Evolutionary conservation across 1,140 invertebrate species (phyloP), one percentile per base, ranked within the genome.

Genomic region (Tenebrio molitor): DNA sequence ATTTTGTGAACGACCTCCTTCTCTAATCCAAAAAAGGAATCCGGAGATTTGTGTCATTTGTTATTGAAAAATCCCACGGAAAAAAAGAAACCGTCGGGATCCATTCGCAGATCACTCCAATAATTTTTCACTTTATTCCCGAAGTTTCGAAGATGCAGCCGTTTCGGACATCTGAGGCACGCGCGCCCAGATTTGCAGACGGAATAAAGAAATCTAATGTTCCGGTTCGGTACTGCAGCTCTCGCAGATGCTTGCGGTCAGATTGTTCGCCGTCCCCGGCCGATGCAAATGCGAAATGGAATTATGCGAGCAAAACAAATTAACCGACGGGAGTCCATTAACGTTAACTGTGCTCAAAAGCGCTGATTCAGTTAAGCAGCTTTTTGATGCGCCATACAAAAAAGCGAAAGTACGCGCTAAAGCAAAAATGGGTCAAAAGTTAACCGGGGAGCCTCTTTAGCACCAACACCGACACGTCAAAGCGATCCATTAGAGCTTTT

Each of bases 401-500:
- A 58, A 21, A 58, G 50, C 19, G 50, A 50, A 17, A 50, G 44
- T 50, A 7, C 36, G n/a, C 25, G 25, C 3, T 8, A 25, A 8
- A 29, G 23, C 19, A 29, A 58, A 58, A 58, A 58, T 58, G 15
- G 50, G 50, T 65, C 62, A 29, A 66, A 66, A 66, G 17, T 66
- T 42, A 14, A 36, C 62, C 62, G 17, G 62, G 16, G 36, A 36
- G 39, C 34, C 39, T 66, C 64, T 29, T 29, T 29, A 66, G 12
- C 23, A 21, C 53, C 53, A 62, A 66, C 34, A 66, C 17, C 17
- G 25, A 44, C 34, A 66, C 64, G 36, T 66, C 64, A 66, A 66
- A 66, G 64, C 64, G 53, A 63, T 71, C 69, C 69, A 71, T 71
- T 71, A 71, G 69, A 63, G 69, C 69, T 71, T 71, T 71, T 64